Evolutionary conservation across 2,113 vertebrate genomes (phyloP), one percentile per base, ranked within the genome.

Genomic region (Sorex araneus): DNA sequence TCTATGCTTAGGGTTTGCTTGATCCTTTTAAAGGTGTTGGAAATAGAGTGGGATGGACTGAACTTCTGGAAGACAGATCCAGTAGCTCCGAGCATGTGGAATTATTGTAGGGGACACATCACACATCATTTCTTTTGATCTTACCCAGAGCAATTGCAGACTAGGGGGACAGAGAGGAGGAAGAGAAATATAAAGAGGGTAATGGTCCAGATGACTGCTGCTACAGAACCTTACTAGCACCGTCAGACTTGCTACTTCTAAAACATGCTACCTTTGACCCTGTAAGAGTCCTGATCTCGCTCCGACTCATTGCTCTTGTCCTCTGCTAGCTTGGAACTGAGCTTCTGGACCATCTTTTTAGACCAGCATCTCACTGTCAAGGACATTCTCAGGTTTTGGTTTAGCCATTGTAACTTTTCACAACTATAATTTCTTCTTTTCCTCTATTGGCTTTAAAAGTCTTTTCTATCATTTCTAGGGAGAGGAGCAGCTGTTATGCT

Each of bases 221-320:
- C 19, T 87, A 40, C 54, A 30, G 15, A 71, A 50, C 6, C 54
- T 54, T 54, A 4, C 50, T 18, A 21, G 2, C 12, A 57, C 54
- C 18, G 18, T 21, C 54, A 86, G 28, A 19, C 21, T 18, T 19
- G 40, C 64, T 75, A 40, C 64, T 75, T 64, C 45, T 78, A 25
- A 3, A 21, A 60, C 30, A 40, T 7, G 10, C 1, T 1, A 36
- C 25, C 34, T 60, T 13, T n/a, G 2, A 4, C 3, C 0, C 9
- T 13, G 40, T 1, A 50, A 27, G 3, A 32, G 54, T 34, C 54
- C 30, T 25, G n/a, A 16, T 13, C 36, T 0, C 60, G 27, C 9
- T 67, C 19, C 30, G 30, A 0, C 28, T n/a, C 19, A 4, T 11
- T 34, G 19, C 21, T 74, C 16, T 47, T 8, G 25, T 27, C 21